Conservation (phyloP, 2,113 vertebrate genomes). For the Halichoerus grypus region DNA sequence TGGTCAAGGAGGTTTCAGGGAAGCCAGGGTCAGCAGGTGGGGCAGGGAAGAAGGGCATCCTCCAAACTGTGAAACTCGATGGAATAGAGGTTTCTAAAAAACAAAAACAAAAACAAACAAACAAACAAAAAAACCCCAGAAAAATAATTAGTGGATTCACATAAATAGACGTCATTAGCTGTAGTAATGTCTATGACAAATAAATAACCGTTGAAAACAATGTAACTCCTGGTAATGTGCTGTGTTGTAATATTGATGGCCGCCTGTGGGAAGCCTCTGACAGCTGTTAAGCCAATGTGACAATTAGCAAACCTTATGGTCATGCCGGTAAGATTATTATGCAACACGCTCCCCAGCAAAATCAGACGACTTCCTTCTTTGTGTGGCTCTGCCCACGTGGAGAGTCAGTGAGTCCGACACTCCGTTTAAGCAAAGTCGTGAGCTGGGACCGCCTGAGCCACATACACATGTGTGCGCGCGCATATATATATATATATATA, state of each 20-base stretch:
- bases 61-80: not conserved
- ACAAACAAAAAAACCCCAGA: not conserved
- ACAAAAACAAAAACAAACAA: not conserved
- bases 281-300: slow-evolving; percentile 92
- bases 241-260: slow-evolving; percentile 89
- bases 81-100: not conserved
- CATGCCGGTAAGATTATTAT: slow-evolving; percentile 86
- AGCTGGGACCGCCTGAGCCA: slow-evolving; percentile 61
- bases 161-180: slow-evolving; percentile 87
- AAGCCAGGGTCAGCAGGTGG: not conserved
- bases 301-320: slow-evolving; percentile 94
- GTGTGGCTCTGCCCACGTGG: slow-evolving; percentile 79
- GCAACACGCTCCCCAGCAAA: slow-evolving; percentile 86
- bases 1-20: not conserved
- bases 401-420: slow-evolving; percentile 53
- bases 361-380: slow-evolving; percentile 82
- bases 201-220: slow-evolving; percentile 89
- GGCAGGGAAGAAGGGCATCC: not conserved
- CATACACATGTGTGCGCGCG: not conserved
- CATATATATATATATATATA: not conserved
- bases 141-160: slow-evolving; percentile 84
- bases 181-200: slow-evolving; percentile 87
- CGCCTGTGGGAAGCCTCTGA: slow-evolving; percentile 91
- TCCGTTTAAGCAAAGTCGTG: slow-evolving; percentile 57
- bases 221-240: slow-evolving; percentile 87